Evolutionary conservation across 2,797 vertebrate species (phyloP).

Genomic region (Aeoliscus strigatus): DNA sequence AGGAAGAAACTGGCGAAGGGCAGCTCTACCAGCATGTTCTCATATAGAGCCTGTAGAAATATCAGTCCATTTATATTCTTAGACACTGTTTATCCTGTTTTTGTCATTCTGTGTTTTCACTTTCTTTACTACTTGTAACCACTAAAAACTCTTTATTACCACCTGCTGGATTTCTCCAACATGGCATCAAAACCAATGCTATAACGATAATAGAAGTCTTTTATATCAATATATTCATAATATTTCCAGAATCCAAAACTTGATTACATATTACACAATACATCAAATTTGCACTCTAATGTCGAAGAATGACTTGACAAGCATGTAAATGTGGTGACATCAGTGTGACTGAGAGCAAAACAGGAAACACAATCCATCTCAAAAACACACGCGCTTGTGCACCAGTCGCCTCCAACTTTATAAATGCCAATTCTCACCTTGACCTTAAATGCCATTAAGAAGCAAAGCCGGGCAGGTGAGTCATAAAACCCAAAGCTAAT

Average conservation of each 20-base stretch:
- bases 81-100: too few relatives aligned
- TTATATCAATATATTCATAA: too few relatives aligned
- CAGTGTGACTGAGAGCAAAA: constrained; percentile 40
- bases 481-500: constrained; percentile 90
- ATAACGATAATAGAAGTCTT: too few relatives aligned
- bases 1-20: constrained; percentile 98
- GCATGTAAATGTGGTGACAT: constrained; percentile 29
- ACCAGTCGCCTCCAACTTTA: constrained; percentile 77
- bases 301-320: constrained; percentile 25
- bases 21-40: constrained; percentile 98
- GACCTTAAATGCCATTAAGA: constrained; percentile 74
- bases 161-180: too few relatives aligned
- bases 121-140: too few relatives aligned
- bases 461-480: constrained; percentile 71
- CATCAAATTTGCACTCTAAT: constrained; percentile 21
- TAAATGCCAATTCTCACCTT: constrained; percentile 86
- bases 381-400: constrained; percentile 56
- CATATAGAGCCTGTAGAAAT: constrained; percentile 85
- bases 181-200: too few relatives aligned
- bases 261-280: constrained; percentile 20
- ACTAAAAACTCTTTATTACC: too few relatives aligned
- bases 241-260: too few relatives aligned
- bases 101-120: too few relatives aligned
- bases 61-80: too few relatives aligned
- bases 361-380: constrained; percentile 44